These are phyloP conservation scores for Gracilinanus agilis DNA, from an alignment of 2,113 vertebrate genomes.

Conservation along the genomic window DNA sequence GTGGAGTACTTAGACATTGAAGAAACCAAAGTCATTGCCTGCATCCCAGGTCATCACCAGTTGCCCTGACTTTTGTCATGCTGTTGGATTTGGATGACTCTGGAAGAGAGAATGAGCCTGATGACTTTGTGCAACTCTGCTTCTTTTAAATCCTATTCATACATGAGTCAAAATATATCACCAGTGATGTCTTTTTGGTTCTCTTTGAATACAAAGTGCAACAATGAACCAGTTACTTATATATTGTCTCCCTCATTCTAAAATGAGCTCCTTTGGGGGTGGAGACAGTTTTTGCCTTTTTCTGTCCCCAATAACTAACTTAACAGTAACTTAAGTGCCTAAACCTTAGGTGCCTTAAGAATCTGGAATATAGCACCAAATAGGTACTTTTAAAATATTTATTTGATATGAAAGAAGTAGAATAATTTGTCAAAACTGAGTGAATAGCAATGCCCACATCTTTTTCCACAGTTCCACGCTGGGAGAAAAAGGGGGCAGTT, in stretches of 20 bases:
- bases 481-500: background rate
- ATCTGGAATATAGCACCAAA: background rate
- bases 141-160: too few relatives aligned
- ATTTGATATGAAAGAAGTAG: background rate
- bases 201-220: background rate
- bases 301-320: background rate
- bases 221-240: background rate
- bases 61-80: background rate
- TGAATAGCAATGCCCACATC: background rate
- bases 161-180: background rate
- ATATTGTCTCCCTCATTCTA: background rate
- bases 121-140: background rate
- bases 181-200: background rate
- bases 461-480: background rate
- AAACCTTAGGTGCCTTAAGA: background rate
- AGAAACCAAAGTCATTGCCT: background rate
- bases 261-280: background rate
- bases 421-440: background rate
- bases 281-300: background rate
- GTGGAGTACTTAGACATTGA: background rate
- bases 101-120: background rate
- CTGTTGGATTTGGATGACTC: background rate
- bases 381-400: background rate
- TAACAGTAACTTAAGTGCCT: too few relatives aligned
- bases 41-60: background rate